A percentile compares a stretch with the other conserved stretches of the same genome.
Conservation (phyloP, 2,797 vertebrate species). For the Vultur gryphus region DNA sequence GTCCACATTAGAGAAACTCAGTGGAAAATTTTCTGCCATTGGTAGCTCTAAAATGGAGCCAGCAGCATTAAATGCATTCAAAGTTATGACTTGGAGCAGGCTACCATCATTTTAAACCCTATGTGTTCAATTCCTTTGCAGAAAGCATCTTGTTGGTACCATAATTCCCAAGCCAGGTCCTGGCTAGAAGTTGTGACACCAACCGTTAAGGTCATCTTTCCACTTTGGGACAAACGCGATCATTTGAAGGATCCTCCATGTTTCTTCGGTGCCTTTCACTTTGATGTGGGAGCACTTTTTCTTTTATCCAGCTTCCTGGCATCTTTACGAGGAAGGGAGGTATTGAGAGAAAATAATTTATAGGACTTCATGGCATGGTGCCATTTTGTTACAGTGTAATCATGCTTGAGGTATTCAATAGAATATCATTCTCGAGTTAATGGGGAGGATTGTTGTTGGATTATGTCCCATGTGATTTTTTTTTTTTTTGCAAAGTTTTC, state of each 20-base stretch:
- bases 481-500: background rate
- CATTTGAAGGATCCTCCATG: background rate
- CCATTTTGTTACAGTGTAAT: conserved; percentile 13
- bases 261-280: background rate
- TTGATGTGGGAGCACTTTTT: background rate
- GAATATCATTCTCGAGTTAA: background rate
- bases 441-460: background rate
- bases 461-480: background rate
- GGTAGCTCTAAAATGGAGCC: background rate
- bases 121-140: background rate
- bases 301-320: background rate
- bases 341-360: background rate
- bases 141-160: background rate
- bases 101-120: background rate
- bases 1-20: background rate
- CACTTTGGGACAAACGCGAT: background rate
- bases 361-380: background rate
- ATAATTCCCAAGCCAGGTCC: background rate
- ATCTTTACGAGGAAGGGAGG: background rate
- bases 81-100: background rate
- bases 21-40: background rate
- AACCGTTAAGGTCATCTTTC: background rate
- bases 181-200: background rate
- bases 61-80: background rate
- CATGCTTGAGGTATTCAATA: background rate